Conservation (phyloP, 2,888 invertebrate genomes). For the Acleris sparsana region DNA sequence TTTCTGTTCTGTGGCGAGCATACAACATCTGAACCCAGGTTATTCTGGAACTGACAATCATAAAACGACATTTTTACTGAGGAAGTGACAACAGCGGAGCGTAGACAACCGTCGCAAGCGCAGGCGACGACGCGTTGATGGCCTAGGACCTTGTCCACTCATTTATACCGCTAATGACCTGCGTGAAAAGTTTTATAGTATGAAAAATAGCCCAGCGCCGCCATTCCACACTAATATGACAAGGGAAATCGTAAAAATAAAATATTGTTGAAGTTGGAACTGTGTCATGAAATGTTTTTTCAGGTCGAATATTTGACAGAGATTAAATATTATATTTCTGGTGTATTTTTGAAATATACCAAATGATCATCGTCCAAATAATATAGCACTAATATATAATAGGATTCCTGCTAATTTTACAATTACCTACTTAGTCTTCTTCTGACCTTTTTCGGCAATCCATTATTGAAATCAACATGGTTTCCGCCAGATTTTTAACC, state of each 20-base stretch:
- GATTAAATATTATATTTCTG: conserved; percentile 1
- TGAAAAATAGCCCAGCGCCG: conserved; percentile 57
- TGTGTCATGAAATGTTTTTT: conserved; percentile 17
- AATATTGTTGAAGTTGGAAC: conserved; percentile 20
- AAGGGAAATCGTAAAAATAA: conserved; percentile 53
- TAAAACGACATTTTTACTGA: conserved; percentile 66
- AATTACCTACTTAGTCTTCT: too few relatives aligned
- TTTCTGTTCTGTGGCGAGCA: too few relatives aligned
- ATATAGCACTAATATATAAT: too few relatives aligned
- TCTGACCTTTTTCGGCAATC: too few relatives aligned
- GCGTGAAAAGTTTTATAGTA: conserved; percentile 67
- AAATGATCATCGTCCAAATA: too few relatives aligned
- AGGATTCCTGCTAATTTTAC: too few relatives aligned
- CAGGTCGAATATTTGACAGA: conserved; percentile 14
- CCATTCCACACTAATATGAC: conserved; percentile 48
- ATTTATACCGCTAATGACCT: conserved; percentile 64
- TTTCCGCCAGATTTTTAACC: too few relatives aligned
- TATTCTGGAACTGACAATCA: conserved; percentile 46
- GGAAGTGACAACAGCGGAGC: conserved; percentile 53
- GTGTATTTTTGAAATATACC: conserved; percentile 40
- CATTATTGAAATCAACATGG: too few relatives aligned
- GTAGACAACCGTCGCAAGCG: conserved; percentile 46
- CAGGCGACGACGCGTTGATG: conserved; percentile 64
- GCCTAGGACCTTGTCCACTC: conserved; percentile 62
- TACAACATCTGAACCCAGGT: background rate